A percentile compares a stretch with the other conserved stretches of the same genome.
Conservation (phyloP, 1,140 invertebrate species). For the Tigriopus japonicus region DNA sequence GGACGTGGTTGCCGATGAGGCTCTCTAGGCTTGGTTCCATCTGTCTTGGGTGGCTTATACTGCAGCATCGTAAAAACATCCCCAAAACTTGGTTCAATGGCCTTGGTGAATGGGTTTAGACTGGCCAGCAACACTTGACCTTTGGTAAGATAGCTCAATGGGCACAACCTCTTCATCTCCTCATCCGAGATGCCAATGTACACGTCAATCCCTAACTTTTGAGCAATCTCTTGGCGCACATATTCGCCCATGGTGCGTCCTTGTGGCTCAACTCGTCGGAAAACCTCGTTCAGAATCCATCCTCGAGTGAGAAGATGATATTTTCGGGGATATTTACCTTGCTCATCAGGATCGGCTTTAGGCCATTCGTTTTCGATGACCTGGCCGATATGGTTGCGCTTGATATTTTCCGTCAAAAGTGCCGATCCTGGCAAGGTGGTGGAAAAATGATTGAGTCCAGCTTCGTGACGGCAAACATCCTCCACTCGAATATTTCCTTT, state of each 20-base stretch:
- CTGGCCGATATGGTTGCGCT: background rate
- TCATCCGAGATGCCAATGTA: background rate
- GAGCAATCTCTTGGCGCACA: background rate
- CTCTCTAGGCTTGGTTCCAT: background rate
- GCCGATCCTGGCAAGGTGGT: background rate
- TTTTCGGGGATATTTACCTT: background rate
- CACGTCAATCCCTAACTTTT: background rate
- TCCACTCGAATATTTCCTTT: background rate
- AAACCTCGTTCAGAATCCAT: conserved; percentile 6
- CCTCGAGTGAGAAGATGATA: conserved; percentile 9
- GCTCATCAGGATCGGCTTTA: background rate
- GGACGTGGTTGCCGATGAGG: background rate
- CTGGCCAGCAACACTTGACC: background rate
- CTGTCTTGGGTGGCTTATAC: background rate
- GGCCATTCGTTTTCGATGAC: background rate
- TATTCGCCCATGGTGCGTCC: background rate
- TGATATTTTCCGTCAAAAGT: background rate
- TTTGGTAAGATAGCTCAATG: background rate
- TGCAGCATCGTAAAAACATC: background rate
- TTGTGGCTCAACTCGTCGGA: conserved; percentile 5
- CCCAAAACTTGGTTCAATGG: background rate
- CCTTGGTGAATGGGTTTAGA: background rate
- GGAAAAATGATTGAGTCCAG: background rate
- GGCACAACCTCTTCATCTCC: no score
- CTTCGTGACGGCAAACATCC: conserved; percentile 2